These are phyloP conservation scores for Polyergus mexicanus DNA, from an alignment of 1,140 invertebrate species.

Conservation along the genomic window DNA sequence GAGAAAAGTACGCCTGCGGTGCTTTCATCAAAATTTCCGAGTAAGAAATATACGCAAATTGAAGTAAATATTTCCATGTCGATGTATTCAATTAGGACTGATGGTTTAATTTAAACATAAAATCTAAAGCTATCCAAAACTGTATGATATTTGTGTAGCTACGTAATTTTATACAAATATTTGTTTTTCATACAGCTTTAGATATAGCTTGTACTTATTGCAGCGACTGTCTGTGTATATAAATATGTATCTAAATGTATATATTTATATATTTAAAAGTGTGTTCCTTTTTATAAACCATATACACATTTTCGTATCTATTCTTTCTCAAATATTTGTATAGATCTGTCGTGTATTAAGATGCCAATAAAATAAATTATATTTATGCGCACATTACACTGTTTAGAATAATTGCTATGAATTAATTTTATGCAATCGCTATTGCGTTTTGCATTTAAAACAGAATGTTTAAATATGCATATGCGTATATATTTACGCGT, in stretches of 20 bases:
- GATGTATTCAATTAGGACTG: slow-evolving; percentile 37
- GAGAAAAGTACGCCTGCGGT: slow-evolving; percentile 9
- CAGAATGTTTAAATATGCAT: slow-evolving; percentile 48
- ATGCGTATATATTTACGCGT: slow-evolving; percentile 3
- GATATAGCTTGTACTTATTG: neutral
- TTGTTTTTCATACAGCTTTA: neutral
- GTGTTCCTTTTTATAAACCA: too few relatives aligned
- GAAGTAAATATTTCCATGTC: slow-evolving; percentile 20
- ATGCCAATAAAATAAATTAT: neutral
- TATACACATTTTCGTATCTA: neutral
- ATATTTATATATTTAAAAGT: too few relatives aligned
- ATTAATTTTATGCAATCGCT: slow-evolving; percentile 26
- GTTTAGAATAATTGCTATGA: neutral
- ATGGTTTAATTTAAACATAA: neutral
- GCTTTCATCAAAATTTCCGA: slow-evolving; percentile 39
- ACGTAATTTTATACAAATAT: too few relatives aligned
- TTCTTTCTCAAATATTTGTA: neutral
- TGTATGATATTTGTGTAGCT: too few relatives aligned
- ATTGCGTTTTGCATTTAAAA: slow-evolving; percentile 30
- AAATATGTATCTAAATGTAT: neutral
- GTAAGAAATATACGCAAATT: slow-evolving; percentile 14
- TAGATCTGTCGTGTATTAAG: neutral
- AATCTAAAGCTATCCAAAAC: too few relatives aligned
- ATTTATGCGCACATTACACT: neutral
- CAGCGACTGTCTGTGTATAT: neutral